These are phyloP conservation scores for Torymus texanus DNA, from an alignment of 2,888 invertebrate genomes.

Conservation along the genomic window DNA sequence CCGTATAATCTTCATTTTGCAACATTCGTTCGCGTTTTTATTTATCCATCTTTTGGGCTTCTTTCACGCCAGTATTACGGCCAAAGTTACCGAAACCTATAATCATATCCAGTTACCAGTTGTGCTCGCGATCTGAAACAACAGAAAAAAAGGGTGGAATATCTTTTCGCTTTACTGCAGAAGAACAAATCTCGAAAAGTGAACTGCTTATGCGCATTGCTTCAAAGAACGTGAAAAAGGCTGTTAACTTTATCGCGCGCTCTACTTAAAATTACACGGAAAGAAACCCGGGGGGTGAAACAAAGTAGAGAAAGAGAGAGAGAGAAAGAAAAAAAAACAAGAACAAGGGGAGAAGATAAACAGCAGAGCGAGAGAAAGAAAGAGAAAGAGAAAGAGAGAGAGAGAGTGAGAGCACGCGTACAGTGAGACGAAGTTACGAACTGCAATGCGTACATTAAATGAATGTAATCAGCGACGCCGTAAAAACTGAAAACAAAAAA, in stretches of 20 bases:
- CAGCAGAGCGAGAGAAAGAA: slow-evolving; percentile 1
- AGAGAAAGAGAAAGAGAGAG: background rate
- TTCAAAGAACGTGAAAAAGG: slow-evolving; percentile 61
- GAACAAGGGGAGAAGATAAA: slow-evolving; percentile 44
- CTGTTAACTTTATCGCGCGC: slow-evolving; percentile 62
- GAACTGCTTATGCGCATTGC: slow-evolving; percentile 54
- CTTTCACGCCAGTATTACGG: slow-evolving; percentile 6
- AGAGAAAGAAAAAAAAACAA: background rate
- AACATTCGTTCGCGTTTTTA: background rate
- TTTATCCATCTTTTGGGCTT: background rate
- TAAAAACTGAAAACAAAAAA: background rate
- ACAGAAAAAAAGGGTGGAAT: slow-evolving; percentile 13
- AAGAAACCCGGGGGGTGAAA: slow-evolving; percentile 36
- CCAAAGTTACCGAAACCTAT: slow-evolving; percentile 7
- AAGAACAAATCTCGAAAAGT: slow-evolving; percentile 25
- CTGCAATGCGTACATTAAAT: slow-evolving; percentile 36
- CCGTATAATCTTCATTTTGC: no score
- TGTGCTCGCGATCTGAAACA: background rate
- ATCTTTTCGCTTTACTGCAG: slow-evolving; percentile 17
- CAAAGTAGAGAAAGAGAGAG: slow-evolving; percentile 30
- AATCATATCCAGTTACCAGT: slow-evolving; percentile 29
- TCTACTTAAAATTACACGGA: slow-evolving; percentile 48
- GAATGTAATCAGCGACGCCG: slow-evolving; percentile 7
- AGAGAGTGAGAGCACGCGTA: background rate
- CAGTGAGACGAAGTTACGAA: slow-evolving; percentile 39